Base-by-base conservation (phyloP, 1,140 invertebrate genomes). In the Cotesia chilonis region DNA sequence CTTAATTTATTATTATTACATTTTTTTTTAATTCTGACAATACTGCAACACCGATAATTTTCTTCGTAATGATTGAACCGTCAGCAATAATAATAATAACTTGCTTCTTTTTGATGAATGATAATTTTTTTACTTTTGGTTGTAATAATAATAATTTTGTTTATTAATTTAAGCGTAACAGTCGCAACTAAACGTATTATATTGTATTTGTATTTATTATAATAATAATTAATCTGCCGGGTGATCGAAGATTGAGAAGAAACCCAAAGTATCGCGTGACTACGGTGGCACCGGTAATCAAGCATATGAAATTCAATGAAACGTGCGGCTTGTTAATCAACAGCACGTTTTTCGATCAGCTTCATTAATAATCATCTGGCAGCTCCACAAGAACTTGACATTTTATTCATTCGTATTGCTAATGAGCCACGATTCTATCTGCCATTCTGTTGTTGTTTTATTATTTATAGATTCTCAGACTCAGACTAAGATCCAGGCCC, bases 251-350 rank as follows among this genome's bases (percentile, higher is more conserved):
- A 55, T 55, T 59, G 14, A 59, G 17, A 59, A 28, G 3, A 28
- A 28, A 28, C 4, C 4, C 7, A 59, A 28, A 59, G 7, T 17
- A 10, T 59, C 17, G 57, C 57, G 57, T 59, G 57, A 59, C 57
- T 59, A 9, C 17, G 17, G 57, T 59, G 20, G 17, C 57, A 20
- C 17, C 14, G 9, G 57, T 59, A 59, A 20, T 20, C 57, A 17
- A 5, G 17, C 7, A 10, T 20, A 59, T 20, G 28, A 59, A 59
- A 59, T 59, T 59, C 57, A 59, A 59, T 59, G 57, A 59, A 59
- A 59, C 57, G 57, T 59, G 57, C 9, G 57, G 9, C 57, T 59
- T 20, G 17, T 59, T 59, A 59, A 59, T 59, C 57, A 59, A 59
- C 17, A 9, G 57, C 20, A 59, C 9, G 57, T 59, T 59, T 59